These are phyloP conservation scores for Hyperoplus lanceolatus DNA, from an alignment of 2,797 vertebrate genomes.

Conservation along the genomic window DNA sequence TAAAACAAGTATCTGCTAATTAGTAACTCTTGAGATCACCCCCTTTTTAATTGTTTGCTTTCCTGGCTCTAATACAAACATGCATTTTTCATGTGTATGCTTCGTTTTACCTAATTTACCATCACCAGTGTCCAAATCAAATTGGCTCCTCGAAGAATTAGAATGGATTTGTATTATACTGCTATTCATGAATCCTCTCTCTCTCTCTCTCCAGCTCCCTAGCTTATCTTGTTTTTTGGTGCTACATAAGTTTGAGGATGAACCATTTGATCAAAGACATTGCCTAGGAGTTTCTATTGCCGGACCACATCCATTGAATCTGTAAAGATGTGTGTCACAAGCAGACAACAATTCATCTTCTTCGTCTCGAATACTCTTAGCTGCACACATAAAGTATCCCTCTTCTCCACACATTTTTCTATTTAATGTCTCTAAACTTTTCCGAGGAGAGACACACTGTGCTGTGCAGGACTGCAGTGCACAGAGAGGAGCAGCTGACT, in stretches of 20 bases:
- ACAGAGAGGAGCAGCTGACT: background rate
- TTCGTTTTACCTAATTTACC: background rate
- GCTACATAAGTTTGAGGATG: slow-evolving; percentile 4
- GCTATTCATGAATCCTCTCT: background rate
- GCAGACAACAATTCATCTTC: slow-evolving; percentile 28
- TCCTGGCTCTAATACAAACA: slow-evolving; percentile 14
- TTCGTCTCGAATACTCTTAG: slow-evolving; percentile 8
- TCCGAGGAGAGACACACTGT: background rate
- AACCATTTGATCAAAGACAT: slow-evolving; percentile 21
- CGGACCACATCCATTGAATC: slow-evolving; percentile 3
- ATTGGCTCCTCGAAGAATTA: background rate
- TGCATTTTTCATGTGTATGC: slow-evolving; percentile 11
- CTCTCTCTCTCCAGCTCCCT: slow-evolving; percentile 10
- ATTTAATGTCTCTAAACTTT: too few species aligned
- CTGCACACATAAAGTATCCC: slow-evolving; percentile 9
- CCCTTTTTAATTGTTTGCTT: slow-evolving; percentile 38
- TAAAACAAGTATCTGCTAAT: slow-evolving; percentile 30
- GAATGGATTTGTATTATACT: slow-evolving; percentile 1
- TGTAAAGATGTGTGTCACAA: slow-evolving; percentile 14
- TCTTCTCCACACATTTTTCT: background rate
- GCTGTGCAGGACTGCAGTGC: background rate
- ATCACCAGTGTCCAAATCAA: background rate
- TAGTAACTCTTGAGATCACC: slow-evolving; percentile 22
- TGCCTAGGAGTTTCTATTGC: slow-evolving; percentile 31
- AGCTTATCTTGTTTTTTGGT: slow-evolving; percentile 3